Conservation (phyloP, 2,888 invertebrate genomes). For the Cephus spinipes region DNA sequence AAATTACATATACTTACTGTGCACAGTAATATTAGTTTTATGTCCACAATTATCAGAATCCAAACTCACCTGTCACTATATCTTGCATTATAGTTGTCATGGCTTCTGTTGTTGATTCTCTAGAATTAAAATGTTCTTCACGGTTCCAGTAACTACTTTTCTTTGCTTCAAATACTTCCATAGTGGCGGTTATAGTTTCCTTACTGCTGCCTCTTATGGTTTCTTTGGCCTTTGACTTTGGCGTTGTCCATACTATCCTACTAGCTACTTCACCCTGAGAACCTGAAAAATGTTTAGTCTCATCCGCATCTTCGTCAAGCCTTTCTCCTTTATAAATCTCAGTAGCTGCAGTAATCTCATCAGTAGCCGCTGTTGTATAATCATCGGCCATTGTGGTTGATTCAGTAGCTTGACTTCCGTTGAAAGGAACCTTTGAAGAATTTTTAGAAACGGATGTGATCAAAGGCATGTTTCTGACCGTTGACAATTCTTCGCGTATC, state of each 20-base stretch:
- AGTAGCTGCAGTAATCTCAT: constrained; percentile 41
- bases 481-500: constrained; percentile 34
- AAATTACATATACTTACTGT: not conserved
- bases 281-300: constrained; percentile 24
- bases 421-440: constrained; percentile 21
- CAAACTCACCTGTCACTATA: not conserved
- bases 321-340: constrained; percentile 44
- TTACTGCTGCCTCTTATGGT: constrained; percentile 16
- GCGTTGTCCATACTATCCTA: constrained; percentile 52
- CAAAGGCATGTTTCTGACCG: constrained; percentile 25
- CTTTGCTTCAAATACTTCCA: constrained; percentile 21
- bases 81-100: not conserved
- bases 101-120: not conserved
- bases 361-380: constrained; percentile 31
- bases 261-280: constrained; percentile 35
- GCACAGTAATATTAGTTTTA: not conserved
- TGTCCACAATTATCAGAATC: not conserved
- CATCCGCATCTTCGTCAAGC: constrained; percentile 35
- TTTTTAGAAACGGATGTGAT: constrained; percentile 23
- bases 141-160: constrained; percentile 18
- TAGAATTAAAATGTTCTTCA: constrained; percentile 13
- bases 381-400: constrained; percentile 31
- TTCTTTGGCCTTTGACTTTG: constrained; percentile 23
- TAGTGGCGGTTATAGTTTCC: constrained; percentile 29
- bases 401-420: constrained; percentile 25